Evolutionary conservation across 2,113 vertebrate species (phyloP), one percentile per base, ranked within the genome.

Genomic region (Cranoglanis bouderius): DNA sequence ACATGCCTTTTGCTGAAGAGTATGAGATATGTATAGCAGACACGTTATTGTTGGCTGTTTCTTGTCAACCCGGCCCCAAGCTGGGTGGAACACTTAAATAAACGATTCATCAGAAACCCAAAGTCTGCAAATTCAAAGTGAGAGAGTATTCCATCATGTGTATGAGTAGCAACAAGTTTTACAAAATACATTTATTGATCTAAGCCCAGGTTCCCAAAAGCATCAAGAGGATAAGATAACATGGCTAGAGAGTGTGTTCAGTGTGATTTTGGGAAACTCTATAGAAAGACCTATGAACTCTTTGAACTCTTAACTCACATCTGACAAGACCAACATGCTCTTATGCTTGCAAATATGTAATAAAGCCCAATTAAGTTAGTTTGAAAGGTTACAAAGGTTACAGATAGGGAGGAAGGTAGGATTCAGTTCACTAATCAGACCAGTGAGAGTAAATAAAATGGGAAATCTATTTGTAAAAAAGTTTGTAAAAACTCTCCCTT

Each of bases 1-100:
- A 91, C 78, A 87, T 88, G 85, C 80, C 85, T 92, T 75, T 86
- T 88, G 61, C 89, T 53, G n/a, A 85, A 84, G 40, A 51, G 38
- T 59, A 63, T 75, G 38, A 67, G 67, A 87, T 82, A 63, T 55
- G 81, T 82, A 82, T 46, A 88, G 78, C 67, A 43, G 65, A 72
- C 46, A 51, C 75, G 82, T 55, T 87, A 89, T 86, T 89, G 85
- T 85, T 86, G 72, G 83, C 38, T 57, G 63, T 70, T 59, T 85
- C 78, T 61, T 67, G 67, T 21, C n/a, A 43, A 75, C 35, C 40
- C 80, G 84, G 29, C 10, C 40, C 10, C 4, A 38, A 81, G 46
- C 59, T 70, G 63, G 32, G 18, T n/a, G n/a, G 26, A 57, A 53
- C 29, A n/a, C 32, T 51, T 70, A 21, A 82, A 82, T 55, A 46